Evolutionary conservation across 2,113 vertebrate genomes (phyloP), one percentile per base, ranked within the genome.

Genomic region (Podiceps cristatus): DNA sequence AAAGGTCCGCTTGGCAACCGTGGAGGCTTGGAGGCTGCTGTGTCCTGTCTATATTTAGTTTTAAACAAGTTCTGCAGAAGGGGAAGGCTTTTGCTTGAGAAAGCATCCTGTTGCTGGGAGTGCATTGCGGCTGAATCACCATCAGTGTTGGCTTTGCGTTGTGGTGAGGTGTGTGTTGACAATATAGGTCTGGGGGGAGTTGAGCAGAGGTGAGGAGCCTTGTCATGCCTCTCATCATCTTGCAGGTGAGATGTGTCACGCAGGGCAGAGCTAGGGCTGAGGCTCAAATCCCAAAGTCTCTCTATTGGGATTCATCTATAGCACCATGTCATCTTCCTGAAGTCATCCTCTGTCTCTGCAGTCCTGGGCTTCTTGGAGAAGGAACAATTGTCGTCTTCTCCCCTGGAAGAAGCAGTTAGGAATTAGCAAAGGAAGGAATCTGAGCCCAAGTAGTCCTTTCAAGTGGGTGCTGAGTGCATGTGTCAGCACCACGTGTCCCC

Each of bases 61-160:
- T 80, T 75, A 86, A 85, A n/a, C 60, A 29, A 64, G 58, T 67
- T 88, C 91, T 95, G 84, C 73, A 96, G 90, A 69, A 96, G 72
- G 76, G 45, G 31, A 78, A 88, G 56, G 47, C 24, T 94, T 85
- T 80, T 77, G 19, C 91, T 91, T 33, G 64, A 77, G 79, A 42
- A 92, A 56, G 82, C 56, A 42, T 87, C 31, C 31, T 77, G n/a
- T 86, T 77, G 63, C 59, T 3, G 9, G 55, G n/a, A 55, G 52
- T 8, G 40, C 0, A 1, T 53, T 78, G 79, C 0, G 0, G 86
- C 83, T 80, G 72, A 91, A 69, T 93, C 13, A 2, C 28, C 3
- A 0, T 29, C 35, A 2, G 35, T 1, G 1, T 60, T 91, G 0
- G 0, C 58, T 62, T 53, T n/a, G 64, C 45, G 68, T 93, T 2